Conservation (phyloP, 2,888 invertebrate genomes). For the Hemithea aestivaria region DNA sequence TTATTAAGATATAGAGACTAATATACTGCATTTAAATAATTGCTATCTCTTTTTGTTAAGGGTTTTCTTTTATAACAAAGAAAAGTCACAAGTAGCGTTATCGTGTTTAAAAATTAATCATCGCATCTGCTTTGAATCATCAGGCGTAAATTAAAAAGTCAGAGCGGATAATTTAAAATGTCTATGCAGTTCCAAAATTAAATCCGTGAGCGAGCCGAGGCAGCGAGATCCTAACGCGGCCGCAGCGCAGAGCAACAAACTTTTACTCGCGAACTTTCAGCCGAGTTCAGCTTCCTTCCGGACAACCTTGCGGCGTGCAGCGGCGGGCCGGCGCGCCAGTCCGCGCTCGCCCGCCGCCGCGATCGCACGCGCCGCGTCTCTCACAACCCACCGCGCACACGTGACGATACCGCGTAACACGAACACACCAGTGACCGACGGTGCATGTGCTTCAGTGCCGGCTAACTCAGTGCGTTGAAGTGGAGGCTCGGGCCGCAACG, state of each 20-base stretch:
- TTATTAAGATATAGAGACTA: no score
- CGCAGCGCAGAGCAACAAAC: conserved; percentile 39
- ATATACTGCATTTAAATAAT: no score
- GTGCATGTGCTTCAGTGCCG: conserved; percentile 69
- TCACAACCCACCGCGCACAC: conserved; percentile 29
- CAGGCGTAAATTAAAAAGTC: no score
- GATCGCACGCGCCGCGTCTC: conserved; percentile 48
- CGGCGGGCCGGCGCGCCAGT: conserved; percentile 48
- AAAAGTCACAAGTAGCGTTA: no score
- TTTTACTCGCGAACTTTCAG: conserved; percentile 69
- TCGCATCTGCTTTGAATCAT: no score
- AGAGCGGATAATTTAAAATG: no score
- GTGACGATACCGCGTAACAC: conserved; percentile 31
- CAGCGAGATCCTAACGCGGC: conserved; percentile 5
- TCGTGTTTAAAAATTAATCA: no score
- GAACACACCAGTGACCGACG: conserved; percentile 26
- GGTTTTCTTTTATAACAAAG: no score
- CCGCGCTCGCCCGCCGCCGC: conserved; percentile 57
- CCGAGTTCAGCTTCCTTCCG: conserved; percentile 70
- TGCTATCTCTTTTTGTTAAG: no score
- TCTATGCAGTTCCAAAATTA: conserved; percentile 1
- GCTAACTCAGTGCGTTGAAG: conserved; percentile 70
- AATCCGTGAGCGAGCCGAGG: conserved; percentile 1
- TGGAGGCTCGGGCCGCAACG: conserved; percentile 70
- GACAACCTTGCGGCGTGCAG: conserved; percentile 55